Evolutionary conservation across 2,113 vertebrate genomes (phyloP).

Genomic region (Corapipo altera): DNA sequence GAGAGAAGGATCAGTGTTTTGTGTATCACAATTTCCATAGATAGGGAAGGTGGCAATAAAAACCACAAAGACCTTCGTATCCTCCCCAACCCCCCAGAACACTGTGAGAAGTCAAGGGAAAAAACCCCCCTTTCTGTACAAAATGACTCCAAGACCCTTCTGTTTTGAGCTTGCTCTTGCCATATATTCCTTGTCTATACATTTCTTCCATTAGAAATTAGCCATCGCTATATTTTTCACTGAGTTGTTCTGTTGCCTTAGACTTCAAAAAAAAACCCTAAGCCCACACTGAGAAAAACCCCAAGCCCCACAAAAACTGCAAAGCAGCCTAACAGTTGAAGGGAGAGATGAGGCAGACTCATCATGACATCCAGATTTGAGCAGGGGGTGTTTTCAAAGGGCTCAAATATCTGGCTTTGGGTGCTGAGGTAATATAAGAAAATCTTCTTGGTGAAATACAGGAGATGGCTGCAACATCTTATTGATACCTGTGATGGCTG

Average conservation of each 20-base stretch:
- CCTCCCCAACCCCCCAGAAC: background rate
- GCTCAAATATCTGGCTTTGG: background rate
- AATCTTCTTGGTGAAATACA: background rate
- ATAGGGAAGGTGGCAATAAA: background rate
- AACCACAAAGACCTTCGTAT: rapidly evolving
- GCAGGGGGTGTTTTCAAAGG: background rate
- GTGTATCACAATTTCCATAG: background rate
- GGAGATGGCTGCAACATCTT: background rate
- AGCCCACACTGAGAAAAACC: background rate
- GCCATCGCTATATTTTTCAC: background rate
- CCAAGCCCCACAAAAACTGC: background rate
- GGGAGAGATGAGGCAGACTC: background rate
- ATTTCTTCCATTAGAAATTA: background rate
- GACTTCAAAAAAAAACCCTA: background rate
- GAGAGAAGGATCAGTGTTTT: background rate
- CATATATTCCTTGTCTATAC: background rate
- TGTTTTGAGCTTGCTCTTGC: background rate
- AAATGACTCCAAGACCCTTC: background rate
- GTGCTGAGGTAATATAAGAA: background rate
- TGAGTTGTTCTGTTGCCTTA: background rate
- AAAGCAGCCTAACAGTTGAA: background rate
- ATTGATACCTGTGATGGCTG: background rate
- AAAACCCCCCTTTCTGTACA: background rate
- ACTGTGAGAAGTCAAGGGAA: background rate
- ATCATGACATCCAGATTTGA: rapidly evolving